Evolutionary conservation across 2,888 invertebrate genomes (phyloP), one percentile per base, ranked within the genome.

Genomic region (Sturmia bella): DNA sequence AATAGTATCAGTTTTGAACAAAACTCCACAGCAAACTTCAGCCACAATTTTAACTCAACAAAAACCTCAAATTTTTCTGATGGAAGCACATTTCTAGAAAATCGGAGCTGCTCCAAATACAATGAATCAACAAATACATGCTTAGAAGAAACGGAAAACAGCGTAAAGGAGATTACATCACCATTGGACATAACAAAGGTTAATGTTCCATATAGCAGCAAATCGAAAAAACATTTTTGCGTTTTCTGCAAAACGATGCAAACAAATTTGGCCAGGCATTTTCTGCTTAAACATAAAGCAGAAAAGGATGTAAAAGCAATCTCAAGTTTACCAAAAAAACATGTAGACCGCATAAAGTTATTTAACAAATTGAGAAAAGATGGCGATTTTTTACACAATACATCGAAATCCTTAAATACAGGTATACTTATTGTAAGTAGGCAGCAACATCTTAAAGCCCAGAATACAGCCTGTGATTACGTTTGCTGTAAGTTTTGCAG

Each of bases 351-450:
- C n/a, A n/a, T 43, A 43, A 43, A 43, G n/a, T 3, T 43, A n/a
- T n/a, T 43, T n/a, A 15, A 43, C 3, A 15, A 43, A 6, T 43
- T 43, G n/a, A 43, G 43, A 43, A 43, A 13, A 43, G 4, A 43
- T 4, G 43, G 43, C n/a, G 43, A 43, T n/a, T 43, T 43, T n/a
- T 43, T 43, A 7, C n/a, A 43, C 6, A 43, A 43, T n/a, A 43
- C 43, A 4, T 6, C 43, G 2, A 43, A n/a, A 6, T 13, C 13
- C n/a, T 6, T n/a, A 4, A 43, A n/a, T 43, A 43, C n/a, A 4
- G 43, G 43, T 15, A 43, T n/a, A n/a, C 43, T 43, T n/a, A 43
- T 43, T n/a, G 43, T 43, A 43, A 43, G 43, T 7, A 43, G 43
- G 6, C 43, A 15, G 13, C 43, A 43, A 9, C 43, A 21, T 9